Percentiles rank a stretch among this genome's conserved stretches.
These are phyloP conservation scores for Porphyrio hochstetteri DNA, from an alignment of 2,113 vertebrate species.

Conservation along the genomic window DNA sequence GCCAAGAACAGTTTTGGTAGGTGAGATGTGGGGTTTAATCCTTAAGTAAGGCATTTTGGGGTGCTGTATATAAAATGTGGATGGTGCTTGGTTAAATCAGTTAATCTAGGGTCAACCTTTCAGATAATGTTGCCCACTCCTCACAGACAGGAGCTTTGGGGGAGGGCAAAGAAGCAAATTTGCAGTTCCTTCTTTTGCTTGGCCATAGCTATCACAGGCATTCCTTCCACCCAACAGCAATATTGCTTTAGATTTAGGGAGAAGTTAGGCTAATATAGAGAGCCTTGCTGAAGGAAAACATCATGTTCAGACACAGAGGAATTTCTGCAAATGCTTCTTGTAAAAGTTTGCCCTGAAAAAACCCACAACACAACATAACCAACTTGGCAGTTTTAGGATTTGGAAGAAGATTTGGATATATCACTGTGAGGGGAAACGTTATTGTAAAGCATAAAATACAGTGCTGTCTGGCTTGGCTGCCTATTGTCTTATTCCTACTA, in stretches of 20 bases:
- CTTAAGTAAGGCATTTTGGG: background rate
- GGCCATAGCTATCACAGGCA: background rate
- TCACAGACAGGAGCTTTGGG: background rate
- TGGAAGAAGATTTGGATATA: background rate
- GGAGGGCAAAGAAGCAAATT: background rate
- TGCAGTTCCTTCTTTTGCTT: background rate
- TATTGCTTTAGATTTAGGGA: background rate
- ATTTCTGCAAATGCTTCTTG: background rate
- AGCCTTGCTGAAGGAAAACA: background rate
- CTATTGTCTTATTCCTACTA: slow-evolving; percentile 1
- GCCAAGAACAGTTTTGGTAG: background rate
- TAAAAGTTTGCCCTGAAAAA: background rate
- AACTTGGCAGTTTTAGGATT: background rate
- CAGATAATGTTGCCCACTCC: background rate
- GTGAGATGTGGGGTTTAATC: background rate
- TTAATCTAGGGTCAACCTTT: background rate
- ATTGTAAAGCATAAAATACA: background rate
- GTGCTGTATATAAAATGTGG: background rate
- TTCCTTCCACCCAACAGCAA: background rate
- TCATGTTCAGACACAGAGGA: background rate
- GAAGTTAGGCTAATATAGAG: background rate
- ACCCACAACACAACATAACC: background rate
- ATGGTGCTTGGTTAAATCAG: background rate
- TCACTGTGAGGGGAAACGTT: background rate
- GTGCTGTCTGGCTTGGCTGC: background rate